These are phyloP conservation scores for Eidolon dupreanum DNA, from an alignment of 2,797 vertebrate genomes.

Conservation along the genomic window DNA sequence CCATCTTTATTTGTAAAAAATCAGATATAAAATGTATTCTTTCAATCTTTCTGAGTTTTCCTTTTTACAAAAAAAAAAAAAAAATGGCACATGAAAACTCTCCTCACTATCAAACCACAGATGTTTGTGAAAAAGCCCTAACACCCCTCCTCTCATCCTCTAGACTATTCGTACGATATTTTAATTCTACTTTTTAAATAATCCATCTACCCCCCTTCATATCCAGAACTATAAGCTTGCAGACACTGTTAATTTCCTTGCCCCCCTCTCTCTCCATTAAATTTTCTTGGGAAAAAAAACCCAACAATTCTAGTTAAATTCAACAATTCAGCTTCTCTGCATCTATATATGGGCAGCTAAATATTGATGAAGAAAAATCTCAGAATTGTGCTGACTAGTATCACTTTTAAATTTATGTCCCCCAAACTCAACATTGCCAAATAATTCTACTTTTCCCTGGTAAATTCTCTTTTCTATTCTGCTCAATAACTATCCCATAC, in stretches of 20 bases:
- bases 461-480: slow-evolving; percentile 20
- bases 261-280: not conserved
- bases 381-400: not conserved
- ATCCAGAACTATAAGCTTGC: slow-evolving; percentile 1
- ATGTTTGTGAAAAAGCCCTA: not conserved
- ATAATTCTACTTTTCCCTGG: not conserved
- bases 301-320: not conserved
- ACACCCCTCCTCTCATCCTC: not conserved
- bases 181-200: slow-evolving; percentile 3
- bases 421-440: not conserved
- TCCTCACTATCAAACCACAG: too few species aligned
- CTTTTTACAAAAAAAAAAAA: too few species aligned
- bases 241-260: not conserved
- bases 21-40: too few species aligned
- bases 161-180: not conserved
- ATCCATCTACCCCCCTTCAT: not conserved
- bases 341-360: not conserved
- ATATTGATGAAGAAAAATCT: not conserved
- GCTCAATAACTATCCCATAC: not conserved
- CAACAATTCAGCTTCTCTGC: not conserved
- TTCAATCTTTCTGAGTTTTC: too few species aligned
- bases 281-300: not conserved
- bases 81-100: too few species aligned
- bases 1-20: too few species aligned
- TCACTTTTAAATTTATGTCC: not conserved